Base-by-base conservation (phyloP, 2,888 invertebrate species). In the Nysson spinosus region DNA sequence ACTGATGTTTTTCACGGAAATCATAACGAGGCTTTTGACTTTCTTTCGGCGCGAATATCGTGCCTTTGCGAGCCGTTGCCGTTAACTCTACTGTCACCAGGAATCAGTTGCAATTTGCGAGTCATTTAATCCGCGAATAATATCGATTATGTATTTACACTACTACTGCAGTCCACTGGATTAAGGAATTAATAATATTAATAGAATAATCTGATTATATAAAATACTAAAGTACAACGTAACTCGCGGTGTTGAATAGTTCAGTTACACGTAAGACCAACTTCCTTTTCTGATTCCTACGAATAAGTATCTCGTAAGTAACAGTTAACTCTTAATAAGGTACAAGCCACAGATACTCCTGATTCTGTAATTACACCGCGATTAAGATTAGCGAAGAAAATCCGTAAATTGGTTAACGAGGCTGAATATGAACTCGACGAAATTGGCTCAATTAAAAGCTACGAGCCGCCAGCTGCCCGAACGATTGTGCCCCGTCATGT, bases 391-490 rank as follows among this genome's bases (percentile, higher is more conserved):
- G 76, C 85, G 81, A 81, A 71, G 81, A 83, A 81, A 85, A 85
- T 85, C 69, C 72, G 55, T 78, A 77, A 74, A 84, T 82, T 81
- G 75, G 77, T 82, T 83, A 84, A 80, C 81, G 71, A 83, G 80
- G 65, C 71, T 60, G 69, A 70, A 66, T 68, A 70, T 60, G 69
- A 76, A 78, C 72, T 72, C 71, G 73, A 65, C 72, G 72, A 84
- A 76, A 83, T 84, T 82, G 80, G 75, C 72, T 81, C 80, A 83
- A 83, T 83, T 83, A 80, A 80, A 78, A 77, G 54, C 66, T 64
- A 71, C 67, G 67, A 70, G 66, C n/a, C n/a, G n/a, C 72, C 80
- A 79, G 78, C 79, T 78, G 81, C 70, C 72, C 51, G 57, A 73
- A 65, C 63, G 71, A 72, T 80, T 83, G 55, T 81, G 82, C 82